phyloP scores from a whole-genome alignment of 2,797 vertebrate genomes.

The Micrastur ruficollis region DNA sequence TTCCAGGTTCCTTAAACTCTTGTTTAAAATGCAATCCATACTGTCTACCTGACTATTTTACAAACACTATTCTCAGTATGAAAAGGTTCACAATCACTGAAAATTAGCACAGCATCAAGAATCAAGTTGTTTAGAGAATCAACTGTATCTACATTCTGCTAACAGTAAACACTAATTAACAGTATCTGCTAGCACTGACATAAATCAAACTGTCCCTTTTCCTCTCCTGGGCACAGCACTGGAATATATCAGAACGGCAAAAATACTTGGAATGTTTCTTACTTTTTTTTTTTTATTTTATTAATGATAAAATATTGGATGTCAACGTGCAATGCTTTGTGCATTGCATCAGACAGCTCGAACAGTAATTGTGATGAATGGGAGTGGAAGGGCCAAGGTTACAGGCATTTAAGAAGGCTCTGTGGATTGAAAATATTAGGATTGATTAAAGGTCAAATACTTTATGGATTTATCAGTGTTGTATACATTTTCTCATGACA shows the following conservation, averaged over 20 bases:
- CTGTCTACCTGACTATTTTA: not conserved
- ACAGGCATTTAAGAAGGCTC: conserved; percentile 73
- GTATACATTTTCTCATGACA: conserved; percentile 71
- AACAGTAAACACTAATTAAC: conserved; percentile 64
- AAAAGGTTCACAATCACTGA: not conserved
- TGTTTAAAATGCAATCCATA: not conserved
- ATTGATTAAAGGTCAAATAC: conserved; percentile 82
- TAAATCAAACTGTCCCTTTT: conserved; percentile 69
- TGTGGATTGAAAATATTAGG: conserved; percentile 76
- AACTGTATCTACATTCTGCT: not conserved
- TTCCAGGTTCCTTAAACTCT: not conserved
- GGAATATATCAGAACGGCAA: conserved; percentile 74
- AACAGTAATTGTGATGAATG: conserved; percentile 81
- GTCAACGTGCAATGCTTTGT: conserved; percentile 68
- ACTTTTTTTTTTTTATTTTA: conserved; percentile 47
- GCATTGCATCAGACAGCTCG: conserved; percentile 72
- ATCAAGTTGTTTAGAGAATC: not conserved
- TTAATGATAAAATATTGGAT: conserved; percentile 82
- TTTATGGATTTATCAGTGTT: conserved; percentile 78
- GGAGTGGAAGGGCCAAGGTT: conserved; percentile 67
- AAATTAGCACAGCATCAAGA: not conserved
- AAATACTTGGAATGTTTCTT: conserved; percentile 76
- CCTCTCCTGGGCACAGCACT: conserved; percentile 55
- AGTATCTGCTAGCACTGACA: conserved; percentile 25
- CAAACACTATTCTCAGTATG: not conserved